Evolutionary conservation across 2,888 invertebrate species (phyloP), one percentile per base, ranked within the genome.

Genomic region (Deilephila porcellus): DNA sequence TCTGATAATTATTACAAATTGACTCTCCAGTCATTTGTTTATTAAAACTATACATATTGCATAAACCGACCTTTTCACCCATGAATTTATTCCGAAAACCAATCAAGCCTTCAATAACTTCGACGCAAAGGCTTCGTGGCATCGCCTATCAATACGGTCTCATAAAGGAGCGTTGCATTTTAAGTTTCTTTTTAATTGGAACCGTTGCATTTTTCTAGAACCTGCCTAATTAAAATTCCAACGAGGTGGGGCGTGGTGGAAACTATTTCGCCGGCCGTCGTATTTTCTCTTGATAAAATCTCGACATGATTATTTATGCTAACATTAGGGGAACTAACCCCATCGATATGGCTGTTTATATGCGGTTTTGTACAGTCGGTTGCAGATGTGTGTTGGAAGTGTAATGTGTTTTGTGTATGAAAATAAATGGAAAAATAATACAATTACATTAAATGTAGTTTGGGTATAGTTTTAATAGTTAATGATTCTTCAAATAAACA

Each of bases 241-340:
- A 79, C 79, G 76, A 78, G 75, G 80, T 79, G 76, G 80, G 76
- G 75, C 62, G 75, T 80, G 76, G 84, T 85, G 86, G 87, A 87
- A 91, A 93, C 91, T 92, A 93, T 91, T 93, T 91, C 86, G 86
- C 89, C 86, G 88, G 87, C 84, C 84, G 86, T 89, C 93, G 93
- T 94, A 93, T 93, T 93, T 94, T 90, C 91, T 84, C 85, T 78
- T 88, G 94, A 94, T 94, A 93, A 88, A 84, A 94, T 94, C 94
- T 91, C 83, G 91, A 93, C 93, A 90, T 90, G 93, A 93, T 93
- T 93, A 94, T 94, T 94, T 94, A 94, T 93, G 90, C 86, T 85
- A 85, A 87, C 90, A 90, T 91, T 91, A 89, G 91, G 93, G 93
- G 92, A 88, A 81, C 85, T 89, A 90, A 90, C 93, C 91, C 93